phyloP scores from a whole-genome alignment of 1,140 invertebrate species.

The Leptopilina boulardi region DNA sequence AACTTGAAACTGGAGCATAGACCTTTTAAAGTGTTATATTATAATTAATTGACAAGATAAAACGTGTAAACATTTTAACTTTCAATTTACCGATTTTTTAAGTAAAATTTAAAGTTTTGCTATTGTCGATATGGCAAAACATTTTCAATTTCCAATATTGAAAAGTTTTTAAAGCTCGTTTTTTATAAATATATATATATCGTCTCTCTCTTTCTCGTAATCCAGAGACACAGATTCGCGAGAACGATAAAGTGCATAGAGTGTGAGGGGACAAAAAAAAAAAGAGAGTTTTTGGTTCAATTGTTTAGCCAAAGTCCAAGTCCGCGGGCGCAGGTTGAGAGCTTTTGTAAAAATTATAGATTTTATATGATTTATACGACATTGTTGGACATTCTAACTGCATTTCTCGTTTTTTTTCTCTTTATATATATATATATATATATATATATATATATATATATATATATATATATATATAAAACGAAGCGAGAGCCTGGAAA shows the following conservation, averaged over 20 bases:
- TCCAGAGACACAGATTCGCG: slow-evolving; percentile 21
- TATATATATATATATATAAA: slow-evolving; percentile 20
- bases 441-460: too few species aligned
- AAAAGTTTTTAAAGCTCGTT: slow-evolving; percentile 20
- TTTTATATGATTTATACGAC: slow-evolving; percentile 42
- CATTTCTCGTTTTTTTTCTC: too few species aligned
- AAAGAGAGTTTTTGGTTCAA: background rate
- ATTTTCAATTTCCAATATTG: slow-evolving; percentile 7
- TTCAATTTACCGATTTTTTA: background rate
- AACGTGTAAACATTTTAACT: slow-evolving; percentile 14
- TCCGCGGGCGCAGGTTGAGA: background rate
- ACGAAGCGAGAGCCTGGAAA: slow-evolving; percentile 45
- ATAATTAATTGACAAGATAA: background rate
- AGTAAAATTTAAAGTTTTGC: slow-evolving; percentile 14
- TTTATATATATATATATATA: too few species aligned
- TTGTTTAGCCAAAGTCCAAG: slow-evolving; percentile 31
- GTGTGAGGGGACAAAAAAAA: background rate
- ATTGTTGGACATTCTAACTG: slow-evolving; percentile 31
- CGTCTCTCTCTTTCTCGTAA: background rate
- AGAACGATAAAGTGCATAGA: slow-evolving; percentile 4
- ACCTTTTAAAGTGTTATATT: slow-evolving; percentile 4
- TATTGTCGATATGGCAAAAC: background rate
- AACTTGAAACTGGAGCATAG: background rate
- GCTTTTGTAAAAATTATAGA: slow-evolving; percentile 34
- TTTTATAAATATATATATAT: background rate